Percentiles rank a stretch among this genome's conserved stretches.
Evolutionary conservation across 2,113 vertebrate genomes (phyloP).

Genomic region (Zapus hudsonius): DNA sequence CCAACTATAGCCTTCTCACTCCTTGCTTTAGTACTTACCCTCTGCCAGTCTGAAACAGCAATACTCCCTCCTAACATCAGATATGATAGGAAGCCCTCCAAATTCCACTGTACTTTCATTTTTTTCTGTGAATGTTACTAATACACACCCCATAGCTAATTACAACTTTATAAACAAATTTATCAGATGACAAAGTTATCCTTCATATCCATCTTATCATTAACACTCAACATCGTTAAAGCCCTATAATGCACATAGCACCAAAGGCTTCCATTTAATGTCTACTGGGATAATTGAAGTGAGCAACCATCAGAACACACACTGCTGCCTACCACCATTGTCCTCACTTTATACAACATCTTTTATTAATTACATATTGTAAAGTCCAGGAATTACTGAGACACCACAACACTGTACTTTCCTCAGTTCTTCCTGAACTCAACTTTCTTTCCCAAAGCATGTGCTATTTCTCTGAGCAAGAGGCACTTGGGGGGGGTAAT

Average conservation of each 20-base stretch:
- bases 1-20: neutral
- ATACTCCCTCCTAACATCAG: neutral
- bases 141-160: neutral
- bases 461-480: neutral
- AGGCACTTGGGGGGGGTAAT: neutral
- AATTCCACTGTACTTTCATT: neutral
- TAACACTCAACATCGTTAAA: neutral
- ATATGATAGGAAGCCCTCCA: neutral
- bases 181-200: neutral
- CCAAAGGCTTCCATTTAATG: neutral
- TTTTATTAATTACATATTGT: neutral
- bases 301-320: neutral
- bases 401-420: neutral
- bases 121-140: neutral
- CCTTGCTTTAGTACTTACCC: neutral
- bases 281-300: neutral
- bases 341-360: no score
- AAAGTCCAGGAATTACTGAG: neutral
- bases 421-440: neutral
- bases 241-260: neutral
- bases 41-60: neutral
- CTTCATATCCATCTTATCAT: neutral
- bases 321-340: neutral
- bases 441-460: neutral
- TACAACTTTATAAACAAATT: neutral